Evolutionary conservation across 1,140 invertebrate species (phyloP).

Genomic region (Gryllus bimaculatus): DNA sequence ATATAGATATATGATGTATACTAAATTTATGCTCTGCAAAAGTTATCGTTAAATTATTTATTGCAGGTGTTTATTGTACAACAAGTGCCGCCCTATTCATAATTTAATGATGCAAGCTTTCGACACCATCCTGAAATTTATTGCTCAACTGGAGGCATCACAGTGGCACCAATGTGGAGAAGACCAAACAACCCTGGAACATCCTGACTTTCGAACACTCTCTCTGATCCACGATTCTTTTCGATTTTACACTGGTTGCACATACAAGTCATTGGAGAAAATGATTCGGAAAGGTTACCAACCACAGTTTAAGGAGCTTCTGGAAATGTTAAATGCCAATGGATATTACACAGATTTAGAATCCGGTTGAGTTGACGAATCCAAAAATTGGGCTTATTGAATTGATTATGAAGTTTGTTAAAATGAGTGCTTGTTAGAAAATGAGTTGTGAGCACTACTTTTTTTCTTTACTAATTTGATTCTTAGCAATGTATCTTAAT

Average conservation of each 20-base stretch:
- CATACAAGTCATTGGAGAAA: conserved; percentile 35
- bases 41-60: background rate
- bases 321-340: conserved; percentile 38
- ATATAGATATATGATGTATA: too few species aligned
- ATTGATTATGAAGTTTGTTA: too few species aligned
- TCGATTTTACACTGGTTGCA: conserved; percentile 33
- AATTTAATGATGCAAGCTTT: background rate
- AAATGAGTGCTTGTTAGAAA: too few species aligned
- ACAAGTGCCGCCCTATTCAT: background rate
- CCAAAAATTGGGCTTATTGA: too few species aligned
- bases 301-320: conserved; percentile 36
- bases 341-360: conserved; percentile 10
- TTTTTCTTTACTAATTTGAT: too few species aligned
- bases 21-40: background rate
- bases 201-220: conserved; percentile 33
- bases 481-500: too few species aligned
- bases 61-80: background rate
- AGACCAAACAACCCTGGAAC: conserved; percentile 14
- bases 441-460: too few species aligned
- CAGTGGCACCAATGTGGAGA: background rate
- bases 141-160: background rate
- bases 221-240: conserved; percentile 36
- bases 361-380: too few species aligned
- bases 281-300: conserved; percentile 36
- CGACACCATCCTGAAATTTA: background rate